A percentile compares a stretch with the other conserved stretches of the same genome.
Conservation (phyloP, 2,888 invertebrate species). For the Drosophila phalerata region DNA sequence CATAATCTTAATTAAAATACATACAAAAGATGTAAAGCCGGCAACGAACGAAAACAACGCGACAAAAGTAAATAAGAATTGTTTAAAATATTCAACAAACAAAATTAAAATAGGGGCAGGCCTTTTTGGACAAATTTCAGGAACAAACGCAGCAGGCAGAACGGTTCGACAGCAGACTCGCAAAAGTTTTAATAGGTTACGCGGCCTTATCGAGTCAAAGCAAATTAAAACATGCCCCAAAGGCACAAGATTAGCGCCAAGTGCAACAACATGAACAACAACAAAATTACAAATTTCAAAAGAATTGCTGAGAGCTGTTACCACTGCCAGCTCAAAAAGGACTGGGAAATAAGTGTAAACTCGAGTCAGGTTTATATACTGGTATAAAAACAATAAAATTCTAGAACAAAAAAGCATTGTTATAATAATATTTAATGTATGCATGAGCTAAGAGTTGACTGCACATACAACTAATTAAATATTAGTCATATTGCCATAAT, state of each 20-base stretch:
- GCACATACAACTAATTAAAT: constrained; percentile 11
- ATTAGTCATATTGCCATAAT: background rate
- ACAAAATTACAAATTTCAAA: constrained; percentile 30
- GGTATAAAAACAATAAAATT: too few relatives aligned
- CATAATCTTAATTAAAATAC: constrained; percentile 65
- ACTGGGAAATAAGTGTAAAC: too few relatives aligned
- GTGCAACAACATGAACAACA: constrained; percentile 11
- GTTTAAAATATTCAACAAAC: constrained; percentile 51
- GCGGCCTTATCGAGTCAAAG: constrained; percentile 65
- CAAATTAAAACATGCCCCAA: constrained; percentile 65
- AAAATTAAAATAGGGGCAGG: constrained; percentile 24
- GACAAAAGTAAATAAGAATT: constrained; percentile 50
- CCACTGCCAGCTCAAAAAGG: too few relatives aligned
- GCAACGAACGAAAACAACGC: constrained; percentile 18
- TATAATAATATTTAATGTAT: too few relatives aligned
- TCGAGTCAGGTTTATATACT: too few relatives aligned
- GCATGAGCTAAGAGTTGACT: background rate
- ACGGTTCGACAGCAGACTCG: constrained; percentile 35
- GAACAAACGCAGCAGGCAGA: constrained; percentile 9
- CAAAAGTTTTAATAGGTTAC: constrained; percentile 75
- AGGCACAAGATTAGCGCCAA: constrained; percentile 53
- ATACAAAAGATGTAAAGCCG: constrained; percentile 37
- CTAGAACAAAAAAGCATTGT: background rate
- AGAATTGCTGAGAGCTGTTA: constrained; percentile 31
- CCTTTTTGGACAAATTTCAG: background rate